Base-by-base conservation (phyloP, 2,888 invertebrate genomes). In the Drosophila vallismaia region DNA sequence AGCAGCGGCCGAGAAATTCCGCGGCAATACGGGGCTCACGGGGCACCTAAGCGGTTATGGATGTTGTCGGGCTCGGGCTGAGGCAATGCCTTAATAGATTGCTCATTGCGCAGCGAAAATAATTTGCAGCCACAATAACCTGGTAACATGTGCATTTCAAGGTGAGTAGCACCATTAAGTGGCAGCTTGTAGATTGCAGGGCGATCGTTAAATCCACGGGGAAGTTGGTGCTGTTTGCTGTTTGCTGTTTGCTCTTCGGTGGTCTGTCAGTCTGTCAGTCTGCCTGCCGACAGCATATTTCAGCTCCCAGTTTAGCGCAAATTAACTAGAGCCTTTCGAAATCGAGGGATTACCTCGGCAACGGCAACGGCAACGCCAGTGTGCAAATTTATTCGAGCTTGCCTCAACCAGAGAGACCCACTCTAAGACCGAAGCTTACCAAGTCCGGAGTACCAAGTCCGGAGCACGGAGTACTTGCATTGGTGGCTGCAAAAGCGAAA, bases 401-500 rank as follows among this genome's bases (percentile, higher is more conserved):
- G 54, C 71, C 74, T 85, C 76, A 73, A n/a, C 36, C 36, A n/a
- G 33, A 36, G 36, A 72, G 74, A 2, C 6, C 68, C 63, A 53
- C 19, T 19, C 19, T 19, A 19, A 19, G 71, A 53, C 19, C 8
- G 9, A 8, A 9, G 40, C 44, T 19, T 19, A 19, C 24, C 44
- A 44, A 19, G 19, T 19, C 19, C 73, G 74, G 74, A 71, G 71
- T 76, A 77, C 71, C 72, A 77, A 69, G 44, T 33, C 49, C 53
- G 44, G 28, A 28, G 28, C 28, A 28, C 28, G 28, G 28, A 28
- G 28, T 51, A 45, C 49, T n/a, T n/a, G n/a, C n/a, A n/a, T n/a
- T n/a, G n/a, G n/a, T n/a, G n/a, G n/a, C n/a, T 26, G 48, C 56
- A 79, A 76, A 81, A 85, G 75, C 68, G 83, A 87, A 82, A 82